A percentile compares a stretch with the other conserved stretches of the same genome.
Conservation (phyloP, 2,113 vertebrate species). For the Apistogramma diplotaenia region DNA sequence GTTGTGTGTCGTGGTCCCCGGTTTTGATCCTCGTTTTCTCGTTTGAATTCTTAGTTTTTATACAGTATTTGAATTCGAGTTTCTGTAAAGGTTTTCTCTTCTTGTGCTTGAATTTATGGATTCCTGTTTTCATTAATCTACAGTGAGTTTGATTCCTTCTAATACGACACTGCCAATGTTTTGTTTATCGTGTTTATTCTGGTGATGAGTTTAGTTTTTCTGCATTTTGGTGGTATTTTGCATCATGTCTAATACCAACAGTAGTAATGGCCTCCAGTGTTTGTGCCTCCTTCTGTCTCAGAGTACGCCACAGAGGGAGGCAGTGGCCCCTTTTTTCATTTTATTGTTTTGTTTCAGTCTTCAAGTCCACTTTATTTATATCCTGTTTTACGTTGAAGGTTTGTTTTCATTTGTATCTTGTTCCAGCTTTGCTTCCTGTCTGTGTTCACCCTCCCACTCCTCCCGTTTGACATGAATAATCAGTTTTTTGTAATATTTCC, state of each 20-base stretch:
- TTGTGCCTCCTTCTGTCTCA: background rate
- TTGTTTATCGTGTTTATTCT: background rate
- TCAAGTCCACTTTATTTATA: background rate
- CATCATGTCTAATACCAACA: background rate
- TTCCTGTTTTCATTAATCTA: background rate
- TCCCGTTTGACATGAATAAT: background rate
- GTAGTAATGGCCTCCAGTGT: background rate
- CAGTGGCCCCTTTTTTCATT: background rate
- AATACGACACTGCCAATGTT: background rate
- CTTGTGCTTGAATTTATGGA: background rate
- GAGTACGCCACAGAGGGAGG: background rate
- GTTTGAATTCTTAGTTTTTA: background rate
- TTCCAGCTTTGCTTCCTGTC: background rate
- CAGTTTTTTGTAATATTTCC: background rate
- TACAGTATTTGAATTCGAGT: background rate
- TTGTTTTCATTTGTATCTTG: background rate
- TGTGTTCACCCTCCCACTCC: too few species aligned
- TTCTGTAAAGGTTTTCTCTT: background rate
- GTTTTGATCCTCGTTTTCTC: background rate
- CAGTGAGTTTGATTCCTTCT: background rate
- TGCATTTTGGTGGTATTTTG: background rate
- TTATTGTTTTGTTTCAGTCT: background rate
- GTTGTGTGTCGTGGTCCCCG: background rate
- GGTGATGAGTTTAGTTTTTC: background rate
- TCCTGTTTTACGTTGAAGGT: background rate